Percentiles rank a stretch among this genome's conserved stretches.
phyloP scores from a whole-genome alignment of 37 sponge, comb jelly and placozoan genomes.

The Axinella damicornis region DNA sequence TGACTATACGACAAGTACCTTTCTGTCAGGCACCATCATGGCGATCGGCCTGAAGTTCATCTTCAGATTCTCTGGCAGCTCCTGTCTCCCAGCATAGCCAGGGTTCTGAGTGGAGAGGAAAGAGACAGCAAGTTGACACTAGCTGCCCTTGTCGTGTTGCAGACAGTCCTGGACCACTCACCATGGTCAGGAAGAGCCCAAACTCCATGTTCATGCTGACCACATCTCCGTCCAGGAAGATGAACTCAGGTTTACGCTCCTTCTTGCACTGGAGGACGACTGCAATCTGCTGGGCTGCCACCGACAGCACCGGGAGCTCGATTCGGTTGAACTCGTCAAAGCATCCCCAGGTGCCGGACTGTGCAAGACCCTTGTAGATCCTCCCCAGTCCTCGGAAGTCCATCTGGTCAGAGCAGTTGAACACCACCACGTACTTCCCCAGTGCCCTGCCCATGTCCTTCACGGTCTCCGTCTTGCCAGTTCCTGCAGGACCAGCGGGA shows the following conservation, averaged over 20 bases:
- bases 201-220: conserved; percentile 96
- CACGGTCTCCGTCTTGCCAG: conserved; percentile 92
- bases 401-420: conserved; percentile 99
- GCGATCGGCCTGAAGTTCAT: conserved; percentile 98
- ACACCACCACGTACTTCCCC: conserved; percentile 99
- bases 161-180: conserved; percentile 27
- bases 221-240: conserved; percentile 97
- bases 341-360: conserved; percentile 99
- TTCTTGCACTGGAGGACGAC: conserved; percentile 94
- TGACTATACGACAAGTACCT: conserved; percentile 79
- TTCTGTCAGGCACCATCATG: conserved; percentile 99
- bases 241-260: conserved; percentile 94
- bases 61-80: conserved; percentile 97
- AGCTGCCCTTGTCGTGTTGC: not conserved
- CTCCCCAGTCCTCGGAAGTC: conserved; percentile 98
- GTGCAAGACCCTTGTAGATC: conserved; percentile 98
- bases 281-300: conserved; percentile 99
- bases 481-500: conserved; percentile 97
- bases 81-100: conserved; percentile 99
- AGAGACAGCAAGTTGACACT: not conserved
- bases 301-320: conserved; percentile 97
- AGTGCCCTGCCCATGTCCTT: conserved; percentile 98
- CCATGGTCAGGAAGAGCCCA: conserved; percentile 99
- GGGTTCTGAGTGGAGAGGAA: conserved; percentile 77
- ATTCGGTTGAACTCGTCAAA: conserved; percentile 99